Conservation (phyloP, 2,113 vertebrate species). For the Platycercus adscitus region DNA sequence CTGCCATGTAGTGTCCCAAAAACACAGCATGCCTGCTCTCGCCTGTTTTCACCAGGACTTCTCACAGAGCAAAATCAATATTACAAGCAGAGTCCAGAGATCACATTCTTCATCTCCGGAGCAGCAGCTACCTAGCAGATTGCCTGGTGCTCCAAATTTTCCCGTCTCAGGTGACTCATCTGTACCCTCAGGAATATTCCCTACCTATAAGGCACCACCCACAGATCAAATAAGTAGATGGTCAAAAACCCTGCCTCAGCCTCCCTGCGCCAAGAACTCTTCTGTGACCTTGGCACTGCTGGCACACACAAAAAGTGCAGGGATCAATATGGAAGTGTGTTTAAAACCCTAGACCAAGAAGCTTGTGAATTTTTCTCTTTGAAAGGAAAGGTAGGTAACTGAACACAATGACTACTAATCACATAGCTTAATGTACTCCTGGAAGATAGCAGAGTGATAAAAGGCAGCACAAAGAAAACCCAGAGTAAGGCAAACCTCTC, state of each 20-base stretch:
- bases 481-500: neutral
- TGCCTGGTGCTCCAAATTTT: neutral
- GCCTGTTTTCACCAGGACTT: neutral
- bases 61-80: neutral
- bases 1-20: neutral
- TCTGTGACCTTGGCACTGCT: neutral
- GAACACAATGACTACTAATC: neutral
- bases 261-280: neutral
- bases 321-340: neutral
- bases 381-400: neutral
- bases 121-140: neutral
- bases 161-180: neutral
- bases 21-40: neutral
- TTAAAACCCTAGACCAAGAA: neutral
- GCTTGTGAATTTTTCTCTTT: neutral
- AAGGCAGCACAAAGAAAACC: neutral
- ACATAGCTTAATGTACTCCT: neutral
- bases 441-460: neutral
- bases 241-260: neutral
- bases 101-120: neutral
- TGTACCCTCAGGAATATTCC: neutral
- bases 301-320: neutral
- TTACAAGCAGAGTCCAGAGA: neutral
- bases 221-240: neutral
- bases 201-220: neutral